These are phyloP conservation scores for Heterotilapia buettikoferi DNA, from an alignment of 2,113 vertebrate species.

Conservation along the genomic window DNA sequence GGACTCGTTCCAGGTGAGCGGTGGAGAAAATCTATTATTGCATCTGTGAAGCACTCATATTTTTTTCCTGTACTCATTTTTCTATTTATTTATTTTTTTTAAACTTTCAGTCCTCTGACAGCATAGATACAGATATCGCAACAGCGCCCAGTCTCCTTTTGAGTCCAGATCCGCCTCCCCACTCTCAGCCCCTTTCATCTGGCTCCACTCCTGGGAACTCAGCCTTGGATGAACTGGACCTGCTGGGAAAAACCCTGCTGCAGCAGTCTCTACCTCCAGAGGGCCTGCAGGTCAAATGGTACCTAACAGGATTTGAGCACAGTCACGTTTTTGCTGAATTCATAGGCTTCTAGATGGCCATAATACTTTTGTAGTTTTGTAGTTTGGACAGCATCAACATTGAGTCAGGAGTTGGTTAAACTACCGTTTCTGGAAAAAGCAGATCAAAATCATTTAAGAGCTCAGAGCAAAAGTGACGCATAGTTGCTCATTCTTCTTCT, in stretches of 20 bases:
- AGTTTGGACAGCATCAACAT: background rate
- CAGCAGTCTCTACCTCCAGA: conserved; percentile 94
- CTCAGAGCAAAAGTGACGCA: background rate
- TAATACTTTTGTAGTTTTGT: background rate
- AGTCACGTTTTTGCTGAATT: background rate
- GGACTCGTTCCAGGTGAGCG: conserved; percentile 92
- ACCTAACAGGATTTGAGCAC: background rate
- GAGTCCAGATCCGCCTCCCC: conserved; percentile 55
- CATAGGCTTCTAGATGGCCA: too few relatives aligned
- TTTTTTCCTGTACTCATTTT: background rate
- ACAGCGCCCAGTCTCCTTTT: conserved; percentile 62
- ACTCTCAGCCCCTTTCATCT: conserved; percentile 27
- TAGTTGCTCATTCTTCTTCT: background rate
- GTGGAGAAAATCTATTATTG: background rate
- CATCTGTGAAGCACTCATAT: background rate
- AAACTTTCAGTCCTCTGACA: conserved; percentile 81
- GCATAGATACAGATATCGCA: conserved; percentile 67
- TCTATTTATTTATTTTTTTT: background rate
- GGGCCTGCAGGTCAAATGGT: conserved; percentile 94
- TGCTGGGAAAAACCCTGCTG: conserved; percentile 89
- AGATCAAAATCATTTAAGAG: background rate
- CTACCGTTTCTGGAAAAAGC: background rate
- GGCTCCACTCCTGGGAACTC: conserved; percentile 64
- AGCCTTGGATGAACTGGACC: conserved; percentile 88
- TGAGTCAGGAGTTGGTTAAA: background rate